These are phyloP conservation scores for Casuarius casuarius DNA, from an alignment of 2,113 vertebrate species.

Conservation along the genomic window DNA sequence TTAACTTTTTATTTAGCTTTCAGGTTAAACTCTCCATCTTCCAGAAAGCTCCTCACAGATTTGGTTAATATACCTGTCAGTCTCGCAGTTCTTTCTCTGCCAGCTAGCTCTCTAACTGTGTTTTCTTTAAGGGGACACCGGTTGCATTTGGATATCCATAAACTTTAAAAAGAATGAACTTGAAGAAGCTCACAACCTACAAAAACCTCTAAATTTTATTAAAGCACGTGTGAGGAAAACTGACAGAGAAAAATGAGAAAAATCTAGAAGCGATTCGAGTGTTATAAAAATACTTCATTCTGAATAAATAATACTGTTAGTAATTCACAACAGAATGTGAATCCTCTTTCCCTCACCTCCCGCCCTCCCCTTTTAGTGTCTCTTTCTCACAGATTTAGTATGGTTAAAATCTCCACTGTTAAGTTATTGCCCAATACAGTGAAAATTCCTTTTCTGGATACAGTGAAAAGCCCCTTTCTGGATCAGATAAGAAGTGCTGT, in stretches of 20 bases:
- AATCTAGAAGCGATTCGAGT: background rate
- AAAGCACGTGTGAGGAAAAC: background rate
- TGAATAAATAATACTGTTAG: background rate
- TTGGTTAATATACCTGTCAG: constrained; percentile 14
- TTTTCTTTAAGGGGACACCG: background rate
- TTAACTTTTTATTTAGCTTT: background rate
- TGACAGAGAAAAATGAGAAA: background rate
- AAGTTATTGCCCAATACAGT: background rate
- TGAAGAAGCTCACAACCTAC: background rate
- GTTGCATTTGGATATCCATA: background rate
- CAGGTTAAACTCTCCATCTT: background rate
- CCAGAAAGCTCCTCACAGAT: background rate
- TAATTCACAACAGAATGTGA: background rate
- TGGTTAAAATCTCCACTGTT: background rate
- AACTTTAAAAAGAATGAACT: background rate
- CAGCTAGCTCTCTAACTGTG: background rate
- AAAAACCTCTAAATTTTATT: background rate
- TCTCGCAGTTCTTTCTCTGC: background rate
- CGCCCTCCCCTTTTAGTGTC: background rate
- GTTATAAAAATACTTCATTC: background rate
- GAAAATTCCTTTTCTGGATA: background rate
- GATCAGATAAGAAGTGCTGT: background rate
- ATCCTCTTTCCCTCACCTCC: background rate
- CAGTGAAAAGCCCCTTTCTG: background rate
- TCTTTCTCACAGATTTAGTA: background rate